Base-by-base conservation (phyloP, 2,888 invertebrate species). In the Craniophora ligustri region DNA sequence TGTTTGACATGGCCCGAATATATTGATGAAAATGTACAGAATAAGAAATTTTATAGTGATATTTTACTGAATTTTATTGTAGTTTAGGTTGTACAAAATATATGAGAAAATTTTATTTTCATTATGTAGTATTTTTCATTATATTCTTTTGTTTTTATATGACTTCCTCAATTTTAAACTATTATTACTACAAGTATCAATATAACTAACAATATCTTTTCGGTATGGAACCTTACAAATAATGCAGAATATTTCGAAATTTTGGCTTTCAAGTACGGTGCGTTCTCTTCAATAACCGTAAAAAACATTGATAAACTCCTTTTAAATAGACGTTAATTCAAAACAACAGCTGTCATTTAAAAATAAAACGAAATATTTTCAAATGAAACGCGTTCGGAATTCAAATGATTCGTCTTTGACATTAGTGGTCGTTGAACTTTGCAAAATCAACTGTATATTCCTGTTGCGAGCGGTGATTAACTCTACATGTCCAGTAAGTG, bases 321-420 rank as follows among this genome's bases (percentile, higher is more conserved):
- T 28, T 26, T 18, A n/a, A 13, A 48, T 48, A 50, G 57, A 56
- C 64, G 56, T 44, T 19, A 50, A 47, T 63, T 39, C 28, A 40
- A 60, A 68, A 67, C 49, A 66, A 44, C 68, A 63, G 72, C 66
- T 49, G 73, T 45, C 11, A 32, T 26, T 36, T 42, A 47, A 66
- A 65, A 60, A 44, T 34, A 70, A 40, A 46, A 18, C 6, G 14
- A 51, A 46, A 50, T 41, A 30, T 13, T 57, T 32, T 31, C 34
- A n/a, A n/a, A n/a, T n/a, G n/a, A n/a, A n/a, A n/a, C 36, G 38
- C 38, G 35, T 15, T 48, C 36, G 42, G 38, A 60, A 51, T 63
- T 60, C 32, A 21, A 51, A 62, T 40, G 40, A 59, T 64, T 50
- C 40, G 30, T 14, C 14, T 21, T 60, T 44, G 38, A 19, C 46